Evolutionary conservation across 2,797 vertebrate species (phyloP).

Genomic region (Lithobates sylvaticus): DNA sequence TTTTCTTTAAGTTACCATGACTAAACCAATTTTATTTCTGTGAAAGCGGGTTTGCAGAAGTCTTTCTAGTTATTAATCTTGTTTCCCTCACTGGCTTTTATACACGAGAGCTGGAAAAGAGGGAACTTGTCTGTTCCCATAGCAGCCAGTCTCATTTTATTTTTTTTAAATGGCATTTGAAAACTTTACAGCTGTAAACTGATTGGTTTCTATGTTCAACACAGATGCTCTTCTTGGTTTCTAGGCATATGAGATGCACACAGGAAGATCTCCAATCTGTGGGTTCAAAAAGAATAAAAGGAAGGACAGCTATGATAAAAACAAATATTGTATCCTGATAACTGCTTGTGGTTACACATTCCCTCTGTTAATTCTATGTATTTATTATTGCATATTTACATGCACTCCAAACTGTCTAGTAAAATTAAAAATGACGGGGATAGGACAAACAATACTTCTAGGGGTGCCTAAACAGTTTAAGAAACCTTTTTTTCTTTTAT

Average conservation of each 20-base stretch:
- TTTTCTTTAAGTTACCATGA: neutral
- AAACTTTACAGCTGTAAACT: neutral
- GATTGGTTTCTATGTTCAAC: too few species aligned
- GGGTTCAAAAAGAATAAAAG: neutral
- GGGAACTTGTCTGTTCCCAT: neutral
- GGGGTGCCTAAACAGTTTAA: too few species aligned
- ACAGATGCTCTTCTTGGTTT: neutral
- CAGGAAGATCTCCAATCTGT: neutral
- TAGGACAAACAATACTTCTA: too few species aligned
- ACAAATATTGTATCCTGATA: too few species aligned
- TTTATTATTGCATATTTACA: neutral
- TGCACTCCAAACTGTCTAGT: too few species aligned
- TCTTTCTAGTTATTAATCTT: neutral
- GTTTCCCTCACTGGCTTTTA: neutral
- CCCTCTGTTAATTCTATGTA: neutral
- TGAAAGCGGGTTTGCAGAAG: neutral
- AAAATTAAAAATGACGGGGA: too few species aligned
- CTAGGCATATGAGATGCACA: neutral
- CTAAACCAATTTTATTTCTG: neutral
- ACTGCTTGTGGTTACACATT: neutral
- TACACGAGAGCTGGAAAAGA: neutral
- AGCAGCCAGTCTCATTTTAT: neutral
- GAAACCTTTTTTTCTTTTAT: too few species aligned
- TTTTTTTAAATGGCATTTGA: neutral
- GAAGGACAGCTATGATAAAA: too few species aligned